Percentiles rank a stretch among this genome's conserved stretches.
phyloP scores from a whole-genome alignment of 35 echinoderm and acorn worm species.

The Patiria miniata region DNA sequence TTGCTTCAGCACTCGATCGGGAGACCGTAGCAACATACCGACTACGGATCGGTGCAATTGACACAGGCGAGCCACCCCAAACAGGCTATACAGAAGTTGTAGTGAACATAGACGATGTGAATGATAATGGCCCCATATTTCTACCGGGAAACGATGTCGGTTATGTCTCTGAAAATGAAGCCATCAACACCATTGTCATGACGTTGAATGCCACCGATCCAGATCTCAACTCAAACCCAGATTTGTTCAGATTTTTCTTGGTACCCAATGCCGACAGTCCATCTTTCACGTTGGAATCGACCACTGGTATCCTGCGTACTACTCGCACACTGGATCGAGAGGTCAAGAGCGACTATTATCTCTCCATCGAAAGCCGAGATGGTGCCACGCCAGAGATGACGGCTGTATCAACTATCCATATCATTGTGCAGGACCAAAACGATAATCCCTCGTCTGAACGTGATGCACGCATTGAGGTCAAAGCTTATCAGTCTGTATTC shows the following conservation, averaged over 20 bases:
- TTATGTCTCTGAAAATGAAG: conserved; percentile 77
- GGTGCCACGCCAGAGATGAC: conserved; percentile 72
- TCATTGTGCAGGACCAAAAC: conserved; percentile 78
- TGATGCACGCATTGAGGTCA: conserved; percentile 90
- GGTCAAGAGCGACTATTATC: conserved; percentile 63
- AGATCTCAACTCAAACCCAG: conserved; percentile 64
- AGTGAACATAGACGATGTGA: conserved; percentile 79
- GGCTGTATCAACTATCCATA: conserved; percentile 75
- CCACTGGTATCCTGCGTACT: conserved; percentile 55
- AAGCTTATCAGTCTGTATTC: conserved; percentile 73
- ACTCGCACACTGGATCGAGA: conserved; percentile 73
- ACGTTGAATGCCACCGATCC: conserved; percentile 88
- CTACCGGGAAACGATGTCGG: conserved; percentile 58
- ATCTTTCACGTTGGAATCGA: conserved; percentile 54
- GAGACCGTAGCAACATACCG: conserved; percentile 76
- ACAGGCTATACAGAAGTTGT: conserved; percentile 69
- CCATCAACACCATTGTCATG: conserved; percentile 71
- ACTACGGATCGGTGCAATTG: conserved; percentile 83
- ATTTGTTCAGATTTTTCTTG: conserved; percentile 66
- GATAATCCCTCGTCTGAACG: conserved; percentile 84
- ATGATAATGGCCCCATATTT: conserved; percentile 93
- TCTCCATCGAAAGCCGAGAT: conserved; percentile 82
- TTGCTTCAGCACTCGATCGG: conserved; percentile 67
- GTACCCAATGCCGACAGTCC: conserved; percentile 35
- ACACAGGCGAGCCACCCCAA: conserved; percentile 76